These are phyloP conservation scores for Hydrozoanthus gracilis DNA, from an alignment of 92 coral and sea anemone genomes.

Conservation along the genomic window DNA sequence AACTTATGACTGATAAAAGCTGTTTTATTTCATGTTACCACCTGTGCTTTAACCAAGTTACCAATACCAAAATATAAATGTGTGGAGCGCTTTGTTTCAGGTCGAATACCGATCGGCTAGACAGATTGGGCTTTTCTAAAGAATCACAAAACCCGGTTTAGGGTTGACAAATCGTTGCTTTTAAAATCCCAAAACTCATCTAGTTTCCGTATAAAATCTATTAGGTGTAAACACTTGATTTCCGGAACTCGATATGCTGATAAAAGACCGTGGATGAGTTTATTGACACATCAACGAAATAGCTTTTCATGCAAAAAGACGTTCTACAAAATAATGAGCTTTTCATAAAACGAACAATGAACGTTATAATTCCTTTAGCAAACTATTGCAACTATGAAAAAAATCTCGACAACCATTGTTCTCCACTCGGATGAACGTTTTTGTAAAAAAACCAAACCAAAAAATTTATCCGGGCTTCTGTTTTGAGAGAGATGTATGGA, in stretches of 20 bases:
- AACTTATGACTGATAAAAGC: constrained; percentile 5
- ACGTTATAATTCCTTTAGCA: constrained; percentile 36
- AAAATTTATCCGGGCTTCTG: background rate
- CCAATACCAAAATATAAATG: too few relatives aligned
- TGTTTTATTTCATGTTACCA: background rate
- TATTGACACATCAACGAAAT: constrained; percentile 46
- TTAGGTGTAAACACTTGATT: constrained; percentile 46
- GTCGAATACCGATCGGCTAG: background rate
- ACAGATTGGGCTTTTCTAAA: background rate
- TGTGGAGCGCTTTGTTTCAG: background rate
- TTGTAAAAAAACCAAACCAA: background rate
- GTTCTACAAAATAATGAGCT: constrained; percentile 25
- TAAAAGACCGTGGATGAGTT: constrained; percentile 37
- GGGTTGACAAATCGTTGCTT: constrained; percentile 25
- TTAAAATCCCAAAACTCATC: constrained; percentile 38
- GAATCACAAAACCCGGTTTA: background rate
- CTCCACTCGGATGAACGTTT: background rate
- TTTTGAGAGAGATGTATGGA: background rate
- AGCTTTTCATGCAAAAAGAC: constrained; percentile 21
- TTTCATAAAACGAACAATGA: constrained; percentile 38
- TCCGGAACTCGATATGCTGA: constrained; percentile 44
- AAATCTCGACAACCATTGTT: constrained; percentile 12
- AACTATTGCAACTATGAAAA: constrained; percentile 46
- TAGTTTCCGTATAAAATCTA: constrained; percentile 14
- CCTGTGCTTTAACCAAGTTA: background rate